Percentiles rank a stretch among this genome's conserved stretches.
Evolutionary conservation across 2,888 invertebrate species (phyloP).

Genomic region (Limnephilus auricula): DNA sequence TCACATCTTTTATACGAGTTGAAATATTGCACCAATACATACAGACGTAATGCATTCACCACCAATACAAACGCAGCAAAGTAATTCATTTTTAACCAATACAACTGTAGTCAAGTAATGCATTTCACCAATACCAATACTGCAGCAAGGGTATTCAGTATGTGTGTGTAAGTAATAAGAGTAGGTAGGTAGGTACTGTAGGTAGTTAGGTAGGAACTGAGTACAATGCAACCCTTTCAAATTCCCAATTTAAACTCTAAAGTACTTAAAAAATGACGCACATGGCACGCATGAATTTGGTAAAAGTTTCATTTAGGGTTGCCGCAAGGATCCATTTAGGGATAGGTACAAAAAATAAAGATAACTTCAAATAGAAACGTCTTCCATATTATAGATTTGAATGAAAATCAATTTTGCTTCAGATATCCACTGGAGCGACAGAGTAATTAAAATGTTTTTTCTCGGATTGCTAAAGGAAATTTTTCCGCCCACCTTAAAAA

Average conservation of each 20-base stretch:
- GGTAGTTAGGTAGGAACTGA: neutral
- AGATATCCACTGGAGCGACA: too few relatives aligned
- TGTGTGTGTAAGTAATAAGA: neutral
- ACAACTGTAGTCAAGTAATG: neutral
- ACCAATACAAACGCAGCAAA: neutral
- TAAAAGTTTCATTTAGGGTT: slow-evolving; percentile 2
- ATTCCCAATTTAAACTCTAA: slow-evolving; percentile 49
- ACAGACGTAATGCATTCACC: neutral
- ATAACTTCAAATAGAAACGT: too few relatives aligned
- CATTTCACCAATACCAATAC: neutral
- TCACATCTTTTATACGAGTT: neutral
- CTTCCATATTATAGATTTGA: too few relatives aligned
- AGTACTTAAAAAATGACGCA: slow-evolving; percentile 42
- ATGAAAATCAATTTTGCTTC: too few relatives aligned
- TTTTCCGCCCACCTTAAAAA: too few relatives aligned
- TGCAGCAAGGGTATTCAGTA: neutral
- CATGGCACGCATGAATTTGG: slow-evolving; percentile 24
- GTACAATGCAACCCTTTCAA: slow-evolving; percentile 44
- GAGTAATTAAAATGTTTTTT: too few relatives aligned
- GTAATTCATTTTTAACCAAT: neutral
- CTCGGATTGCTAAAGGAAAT: too few relatives aligned
- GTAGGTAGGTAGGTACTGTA: neutral
- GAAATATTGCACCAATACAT: neutral
- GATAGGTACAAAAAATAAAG: too few relatives aligned
- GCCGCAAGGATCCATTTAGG: neutral